Percentiles rank a stretch among this genome's conserved stretches.
phyloP scores from a whole-genome alignment of 2,797 vertebrate genomes.

The Cichlasoma orientale region DNA sequence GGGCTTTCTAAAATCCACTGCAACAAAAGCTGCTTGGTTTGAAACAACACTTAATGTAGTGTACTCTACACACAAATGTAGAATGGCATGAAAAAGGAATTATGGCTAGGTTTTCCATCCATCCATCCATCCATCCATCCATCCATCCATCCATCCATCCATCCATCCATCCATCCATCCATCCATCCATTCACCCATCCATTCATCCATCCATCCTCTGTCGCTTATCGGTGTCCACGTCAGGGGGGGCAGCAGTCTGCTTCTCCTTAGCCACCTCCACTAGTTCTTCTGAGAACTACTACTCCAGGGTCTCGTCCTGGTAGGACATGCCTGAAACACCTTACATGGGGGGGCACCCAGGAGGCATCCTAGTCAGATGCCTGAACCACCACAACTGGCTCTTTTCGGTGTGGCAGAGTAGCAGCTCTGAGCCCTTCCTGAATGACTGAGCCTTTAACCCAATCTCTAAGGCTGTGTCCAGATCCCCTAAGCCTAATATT shows the following conservation, averaged over 20 bases:
- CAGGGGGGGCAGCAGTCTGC: not conserved
- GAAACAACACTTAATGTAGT: too few species aligned
- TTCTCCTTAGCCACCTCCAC: not conserved
- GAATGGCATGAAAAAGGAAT: too few species aligned
- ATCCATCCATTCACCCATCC: too few species aligned
- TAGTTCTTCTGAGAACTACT: not conserved
- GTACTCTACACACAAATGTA: too few species aligned
- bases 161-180: too few species aligned
- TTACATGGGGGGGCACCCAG: not conserved
- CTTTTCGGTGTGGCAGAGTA: not conserved
- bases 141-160: too few species aligned
- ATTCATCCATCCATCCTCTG: not conserved
- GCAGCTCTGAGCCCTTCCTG: not conserved
- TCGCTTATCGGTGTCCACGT: not conserved
- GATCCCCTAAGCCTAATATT: not conserved
- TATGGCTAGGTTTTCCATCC: too few species aligned
- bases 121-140: too few species aligned
- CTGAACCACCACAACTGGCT: not conserved
- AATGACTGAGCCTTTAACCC: not conserved
- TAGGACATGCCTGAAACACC: not conserved
- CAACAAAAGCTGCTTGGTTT: not conserved
- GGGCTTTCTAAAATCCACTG: too few species aligned
- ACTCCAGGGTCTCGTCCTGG: not conserved
- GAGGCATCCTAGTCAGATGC: not conserved
- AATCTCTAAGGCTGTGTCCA: not conserved